phyloP scores from a whole-genome alignment of 2,888 invertebrate species.

The Synanthedon myopaeformis region DNA sequence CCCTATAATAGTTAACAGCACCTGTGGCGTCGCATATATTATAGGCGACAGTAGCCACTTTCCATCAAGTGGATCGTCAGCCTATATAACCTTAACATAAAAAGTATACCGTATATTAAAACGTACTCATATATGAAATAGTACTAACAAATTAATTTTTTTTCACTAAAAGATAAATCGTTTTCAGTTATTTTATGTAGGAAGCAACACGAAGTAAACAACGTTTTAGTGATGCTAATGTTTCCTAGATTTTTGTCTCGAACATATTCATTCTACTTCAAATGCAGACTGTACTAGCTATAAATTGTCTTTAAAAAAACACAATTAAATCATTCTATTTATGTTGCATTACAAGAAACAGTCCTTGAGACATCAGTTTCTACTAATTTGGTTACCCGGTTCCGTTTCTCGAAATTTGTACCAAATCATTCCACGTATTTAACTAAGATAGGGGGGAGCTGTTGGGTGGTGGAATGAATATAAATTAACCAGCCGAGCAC shows the following conservation, averaged over 20 bases:
- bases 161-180: too few species aligned
- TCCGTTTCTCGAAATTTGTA: conserved; percentile 44
- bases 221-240: neutral
- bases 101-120: too few species aligned
- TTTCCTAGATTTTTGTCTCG: neutral
- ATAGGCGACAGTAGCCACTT: too few species aligned
- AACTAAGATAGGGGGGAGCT: conserved; percentile 32
- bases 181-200: too few species aligned
- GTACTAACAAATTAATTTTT: too few species aligned
- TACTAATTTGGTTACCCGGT: conserved; percentile 39
- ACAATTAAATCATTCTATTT: conserved; percentile 25
- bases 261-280: neutral
- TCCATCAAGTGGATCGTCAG: too few species aligned
- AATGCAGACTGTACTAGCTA: neutral
- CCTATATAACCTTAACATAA: too few species aligned
- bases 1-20: too few species aligned
- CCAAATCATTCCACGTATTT: conserved; percentile 37
- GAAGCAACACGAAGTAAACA: neutral
- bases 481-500: conserved; percentile 29
- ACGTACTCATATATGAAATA: too few species aligned
- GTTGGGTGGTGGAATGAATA: conserved; percentile 28
- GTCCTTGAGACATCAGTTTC: conserved; percentile 39
- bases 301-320: neutral
- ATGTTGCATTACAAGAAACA: conserved; percentile 25
- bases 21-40: too few species aligned